Conservation (phyloP, 1,140 invertebrate species). For the Drosophila mayri region DNA sequence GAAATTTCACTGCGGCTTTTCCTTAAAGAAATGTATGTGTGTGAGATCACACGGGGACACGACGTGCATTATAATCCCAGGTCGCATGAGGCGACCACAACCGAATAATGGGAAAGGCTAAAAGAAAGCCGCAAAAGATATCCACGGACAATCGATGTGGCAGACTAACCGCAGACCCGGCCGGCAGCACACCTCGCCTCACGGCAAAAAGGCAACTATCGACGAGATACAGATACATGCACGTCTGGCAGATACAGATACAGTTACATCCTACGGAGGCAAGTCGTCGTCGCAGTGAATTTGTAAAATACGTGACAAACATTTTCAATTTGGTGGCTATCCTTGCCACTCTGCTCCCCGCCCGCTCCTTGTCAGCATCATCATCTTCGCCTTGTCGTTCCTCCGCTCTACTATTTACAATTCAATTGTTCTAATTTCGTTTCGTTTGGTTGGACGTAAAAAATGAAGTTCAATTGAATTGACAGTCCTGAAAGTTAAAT, state of each 20-base stretch:
- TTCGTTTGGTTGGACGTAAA: constrained; percentile 47
- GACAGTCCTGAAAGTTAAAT: constrained; percentile 78
- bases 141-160: constrained; percentile 80
- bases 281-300: constrained; percentile 79
- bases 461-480: constrained; percentile 78
- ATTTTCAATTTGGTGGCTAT: constrained; percentile 73
- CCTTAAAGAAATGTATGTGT: constrained; percentile 7
- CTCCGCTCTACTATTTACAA: constrained; percentile 74
- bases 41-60: constrained; percentile 45
- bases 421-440: constrained; percentile 83
- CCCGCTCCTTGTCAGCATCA: constrained; percentile 15
- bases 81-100: constrained; percentile 44
- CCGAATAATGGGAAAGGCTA: constrained; percentile 34
- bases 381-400: constrained; percentile 34
- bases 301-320: constrained; percentile 84
- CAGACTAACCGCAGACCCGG: constrained; percentile 52
- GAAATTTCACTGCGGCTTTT: constrained; percentile 53
- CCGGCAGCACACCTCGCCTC: neutral
- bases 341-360: neutral
- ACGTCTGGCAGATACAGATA: constrained; percentile 54
- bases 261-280: constrained; percentile 45
- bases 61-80: constrained; percentile 68
- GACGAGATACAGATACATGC: constrained; percentile 54
- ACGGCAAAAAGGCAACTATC: constrained; percentile 39
- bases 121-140: constrained; percentile 72